Evolutionary conservation across 2,888 invertebrate genomes (phyloP).

Genomic region (Chouioia cunea): DNA sequence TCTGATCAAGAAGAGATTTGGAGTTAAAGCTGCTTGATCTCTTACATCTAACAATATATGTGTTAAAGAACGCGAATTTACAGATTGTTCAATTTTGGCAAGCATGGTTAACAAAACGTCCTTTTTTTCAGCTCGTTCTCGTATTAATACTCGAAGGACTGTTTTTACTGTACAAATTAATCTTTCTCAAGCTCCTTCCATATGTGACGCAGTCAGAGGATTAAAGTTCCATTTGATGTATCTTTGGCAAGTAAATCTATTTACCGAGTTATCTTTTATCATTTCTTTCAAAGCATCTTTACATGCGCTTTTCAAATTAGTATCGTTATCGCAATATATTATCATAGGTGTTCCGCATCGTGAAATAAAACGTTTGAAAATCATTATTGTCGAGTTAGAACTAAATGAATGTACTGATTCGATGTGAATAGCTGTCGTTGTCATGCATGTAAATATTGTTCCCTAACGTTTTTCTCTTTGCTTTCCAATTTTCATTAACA

Average conservation of each 20-base stretch:
- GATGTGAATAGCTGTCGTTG: slow-evolving; percentile 41
- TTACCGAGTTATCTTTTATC: slow-evolving; percentile 1
- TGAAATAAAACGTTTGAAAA: slow-evolving; percentile 30
- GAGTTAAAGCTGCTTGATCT: slow-evolving; percentile 11
- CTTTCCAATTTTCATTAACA: slow-evolving; percentile 26
- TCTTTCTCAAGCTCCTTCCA: slow-evolving; percentile 20
- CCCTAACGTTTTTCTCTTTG: slow-evolving; percentile 46
- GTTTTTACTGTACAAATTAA: not conserved
- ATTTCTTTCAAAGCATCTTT: slow-evolving; percentile 12
- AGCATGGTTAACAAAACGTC: slow-evolving; percentile 3
- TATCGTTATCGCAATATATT: slow-evolving; percentile 33
- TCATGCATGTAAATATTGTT: slow-evolving; percentile 48
- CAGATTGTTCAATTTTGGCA: slow-evolving; percentile 1
- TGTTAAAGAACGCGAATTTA: not conserved
- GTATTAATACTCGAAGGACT: not conserved
- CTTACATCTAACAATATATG: not conserved
- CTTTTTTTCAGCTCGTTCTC: not conserved
- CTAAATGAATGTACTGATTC: slow-evolving; percentile 33
- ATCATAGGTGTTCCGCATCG: slow-evolving; percentile 50
- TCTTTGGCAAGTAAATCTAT: not conserved
- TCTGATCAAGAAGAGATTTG: slow-evolving; percentile 14
- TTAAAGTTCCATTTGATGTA: slow-evolving; percentile 20
- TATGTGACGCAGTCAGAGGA: slow-evolving; percentile 26
- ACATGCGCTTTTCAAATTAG: slow-evolving; percentile 16
- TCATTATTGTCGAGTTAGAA: slow-evolving; percentile 44